Percentiles rank a stretch among this genome's conserved stretches.
Conservation (phyloP, 2,113 vertebrate species). For the Caretta caretta region DNA sequence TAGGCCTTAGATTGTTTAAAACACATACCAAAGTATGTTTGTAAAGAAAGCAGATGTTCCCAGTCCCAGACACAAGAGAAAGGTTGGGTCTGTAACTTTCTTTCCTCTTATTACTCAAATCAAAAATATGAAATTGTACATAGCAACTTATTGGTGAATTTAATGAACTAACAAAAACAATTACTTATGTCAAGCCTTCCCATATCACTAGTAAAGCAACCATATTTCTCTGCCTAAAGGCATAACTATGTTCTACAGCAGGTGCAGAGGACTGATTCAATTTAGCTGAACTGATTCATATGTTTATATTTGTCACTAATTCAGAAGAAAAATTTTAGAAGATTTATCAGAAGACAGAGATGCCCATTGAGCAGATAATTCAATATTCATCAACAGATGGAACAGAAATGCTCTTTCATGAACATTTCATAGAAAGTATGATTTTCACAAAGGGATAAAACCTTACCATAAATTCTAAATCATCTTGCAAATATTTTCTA, state of each 20-base stretch:
- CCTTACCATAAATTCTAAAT: fast-evolving
- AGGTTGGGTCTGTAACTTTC: neutral
- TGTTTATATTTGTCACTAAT: neutral
- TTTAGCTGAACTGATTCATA: neutral
- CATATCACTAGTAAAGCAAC: neutral
- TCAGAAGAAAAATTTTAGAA: neutral
- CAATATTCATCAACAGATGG: fast-evolving
- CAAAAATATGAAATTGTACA: neutral
- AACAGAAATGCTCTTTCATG: neutral
- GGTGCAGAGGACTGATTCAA: neutral
- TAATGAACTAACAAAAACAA: neutral
- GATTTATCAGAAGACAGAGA: neutral
- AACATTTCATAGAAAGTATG: neutral
- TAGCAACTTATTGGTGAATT: neutral
- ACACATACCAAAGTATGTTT: fast-evolving
- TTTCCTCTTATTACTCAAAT: neutral
- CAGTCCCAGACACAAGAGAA: neutral
- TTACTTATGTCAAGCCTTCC: neutral
- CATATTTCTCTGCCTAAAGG: neutral
- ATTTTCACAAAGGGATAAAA: neutral
- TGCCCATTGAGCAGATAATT: neutral
- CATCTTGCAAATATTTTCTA: neutral
- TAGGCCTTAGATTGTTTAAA: neutral
- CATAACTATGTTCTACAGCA: neutral
- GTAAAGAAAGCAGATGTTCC: neutral